Evolutionary conservation across 2,888 invertebrate species (phyloP).

Genomic region (Timema podura): DNA sequence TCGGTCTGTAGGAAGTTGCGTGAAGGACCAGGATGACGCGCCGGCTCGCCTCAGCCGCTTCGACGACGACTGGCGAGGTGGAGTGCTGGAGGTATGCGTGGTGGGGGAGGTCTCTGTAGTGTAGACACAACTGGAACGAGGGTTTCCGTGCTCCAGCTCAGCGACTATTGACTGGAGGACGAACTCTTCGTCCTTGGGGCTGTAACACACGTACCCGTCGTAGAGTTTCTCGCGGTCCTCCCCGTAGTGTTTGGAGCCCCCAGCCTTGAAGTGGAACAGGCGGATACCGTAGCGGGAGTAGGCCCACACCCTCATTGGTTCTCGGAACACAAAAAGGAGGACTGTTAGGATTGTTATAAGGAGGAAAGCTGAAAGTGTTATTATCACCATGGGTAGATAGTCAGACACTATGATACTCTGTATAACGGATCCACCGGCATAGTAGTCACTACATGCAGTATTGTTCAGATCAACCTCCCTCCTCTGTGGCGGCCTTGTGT

Average conservation of each 20-base stretch:
- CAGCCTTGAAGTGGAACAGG: constrained; percentile 64
- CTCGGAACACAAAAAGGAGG: constrained; percentile 78
- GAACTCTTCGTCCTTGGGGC: constrained; percentile 86
- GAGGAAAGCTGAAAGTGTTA: constrained; percentile 72
- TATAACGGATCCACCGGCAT: constrained; percentile 76
- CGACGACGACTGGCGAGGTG: constrained; percentile 72
- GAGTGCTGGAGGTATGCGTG: constrained; percentile 42
- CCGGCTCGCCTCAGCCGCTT: constrained; percentile 83
- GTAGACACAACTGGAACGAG: constrained; percentile 78
- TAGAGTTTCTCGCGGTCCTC: constrained; percentile 83
- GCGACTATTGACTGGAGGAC: constrained; percentile 79
- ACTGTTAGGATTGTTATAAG: constrained; percentile 72
- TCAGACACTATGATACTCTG: constrained; percentile 77
- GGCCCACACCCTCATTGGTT: constrained; percentile 81
- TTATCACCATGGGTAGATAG: constrained; percentile 79
- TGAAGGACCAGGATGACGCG: constrained; percentile 84
- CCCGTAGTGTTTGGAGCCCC: constrained; percentile 51
- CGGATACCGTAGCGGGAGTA: constrained; percentile 83
- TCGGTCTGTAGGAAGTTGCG: constrained; percentile 88
- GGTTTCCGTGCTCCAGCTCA: constrained; percentile 77
- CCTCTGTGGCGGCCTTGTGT: constrained; percentile 68
- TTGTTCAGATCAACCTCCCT: constrained; percentile 79
- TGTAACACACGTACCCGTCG: constrained; percentile 91
- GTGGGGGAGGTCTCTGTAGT: constrained; percentile 76
- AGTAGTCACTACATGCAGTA: constrained; percentile 82